phyloP scores from a whole-genome alignment of 2,888 invertebrate species.

The Salticus scenicus region DNA sequence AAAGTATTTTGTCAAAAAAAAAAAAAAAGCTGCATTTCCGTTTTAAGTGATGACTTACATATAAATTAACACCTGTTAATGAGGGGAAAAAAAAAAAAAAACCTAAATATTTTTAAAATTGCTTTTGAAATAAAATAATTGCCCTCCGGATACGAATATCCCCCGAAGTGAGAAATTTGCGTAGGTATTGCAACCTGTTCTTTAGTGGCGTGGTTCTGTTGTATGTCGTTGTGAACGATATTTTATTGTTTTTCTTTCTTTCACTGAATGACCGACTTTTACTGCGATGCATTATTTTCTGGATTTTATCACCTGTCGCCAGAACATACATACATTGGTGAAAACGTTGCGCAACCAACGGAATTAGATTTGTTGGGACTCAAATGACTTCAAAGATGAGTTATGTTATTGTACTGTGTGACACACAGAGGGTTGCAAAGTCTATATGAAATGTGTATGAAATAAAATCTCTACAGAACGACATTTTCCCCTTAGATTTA shows the following conservation, averaged over 20 bases:
- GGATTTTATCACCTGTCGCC: not conserved
- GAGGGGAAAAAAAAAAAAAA: too few species aligned
- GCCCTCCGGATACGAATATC: not conserved
- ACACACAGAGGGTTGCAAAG: too few species aligned
- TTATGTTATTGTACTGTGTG: too few species aligned
- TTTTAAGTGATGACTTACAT: not conserved
- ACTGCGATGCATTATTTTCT: not conserved
- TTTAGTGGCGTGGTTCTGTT: not conserved
- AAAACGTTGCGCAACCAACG: too few species aligned
- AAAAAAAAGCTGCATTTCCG: not conserved
- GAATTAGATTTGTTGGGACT: too few species aligned
- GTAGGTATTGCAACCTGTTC: conserved; percentile 5
- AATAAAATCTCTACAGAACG: too few species aligned
- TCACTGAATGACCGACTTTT: not conserved
- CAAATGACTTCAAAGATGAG: too few species aligned
- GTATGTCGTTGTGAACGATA: not conserved
- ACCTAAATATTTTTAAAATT: too few species aligned
- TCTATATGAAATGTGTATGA: too few species aligned
- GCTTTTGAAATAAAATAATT: not conserved
- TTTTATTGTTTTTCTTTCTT: not conserved
- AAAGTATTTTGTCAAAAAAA: too few species aligned
- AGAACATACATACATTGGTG: not conserved
- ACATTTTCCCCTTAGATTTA: too few species aligned
- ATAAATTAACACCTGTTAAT: not conserved
- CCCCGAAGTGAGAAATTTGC: not conserved